Percentiles rank a stretch among this genome's conserved stretches.
These are phyloP conservation scores for Plusia festucae DNA, from an alignment of 2,888 invertebrate genomes.

Conservation along the genomic window DNA sequence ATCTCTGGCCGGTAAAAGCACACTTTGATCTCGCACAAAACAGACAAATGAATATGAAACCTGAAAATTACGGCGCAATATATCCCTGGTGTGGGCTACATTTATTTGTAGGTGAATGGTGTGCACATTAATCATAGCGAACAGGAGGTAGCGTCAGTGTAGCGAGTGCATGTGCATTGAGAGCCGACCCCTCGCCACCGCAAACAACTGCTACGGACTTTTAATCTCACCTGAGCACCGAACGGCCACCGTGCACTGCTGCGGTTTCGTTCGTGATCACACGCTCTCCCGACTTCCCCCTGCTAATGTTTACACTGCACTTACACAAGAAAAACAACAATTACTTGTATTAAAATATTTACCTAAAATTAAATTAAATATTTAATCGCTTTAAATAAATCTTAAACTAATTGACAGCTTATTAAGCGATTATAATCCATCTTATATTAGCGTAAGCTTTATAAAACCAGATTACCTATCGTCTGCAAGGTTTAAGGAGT, in stretches of 20 bases:
- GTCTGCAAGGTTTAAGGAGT: conserved; percentile 36
- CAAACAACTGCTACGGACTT: conserved; percentile 83
- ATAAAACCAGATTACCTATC: conserved; percentile 33
- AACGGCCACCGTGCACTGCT: conserved; percentile 61
- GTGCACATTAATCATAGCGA: conserved; percentile 80
- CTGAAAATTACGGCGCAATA: conserved; percentile 77
- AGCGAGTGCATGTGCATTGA: conserved; percentile 77
- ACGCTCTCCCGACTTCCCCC: conserved; percentile 48
- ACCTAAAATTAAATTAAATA: conserved; percentile 21
- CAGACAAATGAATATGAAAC: conserved; percentile 78
- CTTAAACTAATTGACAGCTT: conserved; percentile 36
- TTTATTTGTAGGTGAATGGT: conserved; percentile 77
- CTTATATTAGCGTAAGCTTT: conserved; percentile 36
- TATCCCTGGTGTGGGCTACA: conserved; percentile 65
- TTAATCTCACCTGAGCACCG: conserved; percentile 81
- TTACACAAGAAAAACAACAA: conserved; percentile 31
- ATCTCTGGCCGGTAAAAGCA: conserved; percentile 33
- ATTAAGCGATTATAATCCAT: conserved; percentile 42
- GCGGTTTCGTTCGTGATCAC: conserved; percentile 69
- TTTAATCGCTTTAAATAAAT: conserved; percentile 36
- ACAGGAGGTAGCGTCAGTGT: conserved; percentile 65
- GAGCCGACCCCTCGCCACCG: conserved; percentile 67
- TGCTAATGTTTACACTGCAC: conserved; percentile 41
- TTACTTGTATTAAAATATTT: conserved; percentile 9
- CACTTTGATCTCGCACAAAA: conserved; percentile 74